phyloP scores from a whole-genome alignment of 1,140 invertebrate genomes.

The Chionoecetes opilio region DNA sequence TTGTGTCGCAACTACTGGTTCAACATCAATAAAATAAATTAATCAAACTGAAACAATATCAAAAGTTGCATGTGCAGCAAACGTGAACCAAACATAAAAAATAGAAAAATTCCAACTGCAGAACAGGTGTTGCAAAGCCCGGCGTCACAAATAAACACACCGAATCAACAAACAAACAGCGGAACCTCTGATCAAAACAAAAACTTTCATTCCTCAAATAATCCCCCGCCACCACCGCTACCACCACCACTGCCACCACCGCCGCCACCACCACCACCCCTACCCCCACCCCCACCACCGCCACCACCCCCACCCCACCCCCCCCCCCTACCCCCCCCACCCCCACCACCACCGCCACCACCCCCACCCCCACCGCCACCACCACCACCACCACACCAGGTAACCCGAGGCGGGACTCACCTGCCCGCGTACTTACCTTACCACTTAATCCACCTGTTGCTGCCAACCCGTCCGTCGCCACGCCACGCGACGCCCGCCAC shows the following conservation, averaged over 20 bases:
- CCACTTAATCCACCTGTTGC: slow-evolving; percentile 5
- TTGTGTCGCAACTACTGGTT: too few relatives aligned
- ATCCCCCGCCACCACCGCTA: too few relatives aligned
- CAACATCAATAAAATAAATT: background rate
- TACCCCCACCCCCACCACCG: background rate
- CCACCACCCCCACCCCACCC: background rate
- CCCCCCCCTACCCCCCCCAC: background rate
- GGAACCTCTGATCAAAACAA: background rate
- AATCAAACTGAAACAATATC: background rate
- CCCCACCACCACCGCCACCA: background rate
- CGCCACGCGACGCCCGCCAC: background rate
- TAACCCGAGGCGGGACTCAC: background rate
- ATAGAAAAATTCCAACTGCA: background rate
- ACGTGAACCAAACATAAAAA: background rate
- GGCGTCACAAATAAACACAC: background rate
- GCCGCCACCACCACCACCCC: too few relatives aligned
- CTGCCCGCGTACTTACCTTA: slow-evolving; percentile 17
- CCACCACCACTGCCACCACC: too few relatives aligned
- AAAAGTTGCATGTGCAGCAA: too few relatives aligned
- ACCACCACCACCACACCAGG: background rate
- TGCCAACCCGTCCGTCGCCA: background rate
- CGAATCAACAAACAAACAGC: background rate
- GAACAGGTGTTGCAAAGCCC: background rate
- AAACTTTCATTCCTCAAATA: background rate
- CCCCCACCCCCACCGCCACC: background rate